A percentile compares a stretch with the other conserved stretches of the same genome.
phyloP scores from a whole-genome alignment of 2,888 invertebrate genomes.

The Eueremaeus valkanovi region DNA sequence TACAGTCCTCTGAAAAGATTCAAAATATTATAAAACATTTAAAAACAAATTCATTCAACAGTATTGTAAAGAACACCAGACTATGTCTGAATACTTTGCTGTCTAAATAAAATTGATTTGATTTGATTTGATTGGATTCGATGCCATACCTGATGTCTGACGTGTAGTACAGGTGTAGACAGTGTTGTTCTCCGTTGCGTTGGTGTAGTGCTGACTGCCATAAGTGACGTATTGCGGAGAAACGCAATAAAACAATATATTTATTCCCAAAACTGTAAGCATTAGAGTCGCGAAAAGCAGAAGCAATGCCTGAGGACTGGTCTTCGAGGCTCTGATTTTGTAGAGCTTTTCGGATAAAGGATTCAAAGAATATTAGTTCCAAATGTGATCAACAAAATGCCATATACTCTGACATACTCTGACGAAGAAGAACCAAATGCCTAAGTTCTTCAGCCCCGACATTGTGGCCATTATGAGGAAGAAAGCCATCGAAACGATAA shows the following conservation, averaged over 20 bases:
- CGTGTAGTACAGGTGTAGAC: background rate
- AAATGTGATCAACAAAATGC: too few species aligned
- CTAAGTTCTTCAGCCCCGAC: slow-evolving; percentile 53
- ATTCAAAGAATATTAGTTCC: background rate
- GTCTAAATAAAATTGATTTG: too few species aligned
- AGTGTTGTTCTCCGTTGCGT: background rate
- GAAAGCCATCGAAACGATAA: slow-evolving; percentile 51
- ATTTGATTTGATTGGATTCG: too few species aligned
- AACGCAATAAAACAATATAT: slow-evolving; percentile 53
- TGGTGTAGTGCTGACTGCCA: slow-evolving; percentile 53
- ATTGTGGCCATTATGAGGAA: slow-evolving; percentile 54
- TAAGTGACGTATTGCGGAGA: slow-evolving; percentile 54
- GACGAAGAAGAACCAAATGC: slow-evolving; percentile 54
- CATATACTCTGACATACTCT: slow-evolving; percentile 49
- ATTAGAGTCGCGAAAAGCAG: slow-evolving; percentile 54
- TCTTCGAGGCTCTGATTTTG: slow-evolving; percentile 52
- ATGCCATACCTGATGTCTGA: background rate
- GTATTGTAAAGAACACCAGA: too few species aligned
- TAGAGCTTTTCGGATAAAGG: slow-evolving; percentile 51
- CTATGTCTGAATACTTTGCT: too few species aligned
- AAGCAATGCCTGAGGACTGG: slow-evolving; percentile 53
- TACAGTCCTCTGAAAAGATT: slow-evolving; percentile 51
- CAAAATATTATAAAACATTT: background rate
- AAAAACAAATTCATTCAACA: background rate
- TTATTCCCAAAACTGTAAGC: slow-evolving; percentile 53